Conservation (phyloP, 2,797 vertebrate species). For the Sebastes aleutianus region DNA sequence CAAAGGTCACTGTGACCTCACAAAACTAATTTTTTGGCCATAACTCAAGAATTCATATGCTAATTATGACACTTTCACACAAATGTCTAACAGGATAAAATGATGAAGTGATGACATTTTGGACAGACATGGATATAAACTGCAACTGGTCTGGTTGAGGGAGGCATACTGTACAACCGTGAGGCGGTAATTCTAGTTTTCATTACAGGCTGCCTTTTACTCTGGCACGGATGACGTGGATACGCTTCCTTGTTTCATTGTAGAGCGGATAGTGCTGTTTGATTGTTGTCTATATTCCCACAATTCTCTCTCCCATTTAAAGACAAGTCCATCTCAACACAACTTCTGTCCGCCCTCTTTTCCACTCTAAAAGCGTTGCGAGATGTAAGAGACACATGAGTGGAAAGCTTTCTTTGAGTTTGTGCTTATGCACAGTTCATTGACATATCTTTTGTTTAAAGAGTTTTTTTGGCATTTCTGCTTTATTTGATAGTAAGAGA, state of each 20-base stretch:
- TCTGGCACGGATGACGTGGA: neutral
- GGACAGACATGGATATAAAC: neutral
- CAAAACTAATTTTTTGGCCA: neutral
- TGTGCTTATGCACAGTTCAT: neutral
- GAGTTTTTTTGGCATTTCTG: too few relatives aligned
- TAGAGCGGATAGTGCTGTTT: neutral
- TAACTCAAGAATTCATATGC: neutral
- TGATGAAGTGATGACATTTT: neutral
- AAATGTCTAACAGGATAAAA: neutral
- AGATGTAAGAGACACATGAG: neutral
- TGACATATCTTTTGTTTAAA: neutral
- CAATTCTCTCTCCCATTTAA: too few relatives aligned
- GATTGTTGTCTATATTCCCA: neutral
- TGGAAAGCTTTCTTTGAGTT: neutral
- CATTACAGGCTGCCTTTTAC: neutral
- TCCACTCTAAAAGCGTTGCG: rapidly evolving
- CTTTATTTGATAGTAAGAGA: too few relatives aligned
- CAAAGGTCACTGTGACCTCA: neutral
- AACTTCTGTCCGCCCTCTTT: neutral
- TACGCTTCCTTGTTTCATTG: neutral
- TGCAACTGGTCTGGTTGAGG: neutral
- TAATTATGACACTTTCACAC: neutral
- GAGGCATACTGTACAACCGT: neutral
- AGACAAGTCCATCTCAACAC: neutral
- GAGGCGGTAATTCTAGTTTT: neutral